A percentile compares a stretch with the other conserved stretches of the same genome.
phyloP scores from a whole-genome alignment of 2,888 invertebrate species.

The Spodoptera exigua region DNA sequence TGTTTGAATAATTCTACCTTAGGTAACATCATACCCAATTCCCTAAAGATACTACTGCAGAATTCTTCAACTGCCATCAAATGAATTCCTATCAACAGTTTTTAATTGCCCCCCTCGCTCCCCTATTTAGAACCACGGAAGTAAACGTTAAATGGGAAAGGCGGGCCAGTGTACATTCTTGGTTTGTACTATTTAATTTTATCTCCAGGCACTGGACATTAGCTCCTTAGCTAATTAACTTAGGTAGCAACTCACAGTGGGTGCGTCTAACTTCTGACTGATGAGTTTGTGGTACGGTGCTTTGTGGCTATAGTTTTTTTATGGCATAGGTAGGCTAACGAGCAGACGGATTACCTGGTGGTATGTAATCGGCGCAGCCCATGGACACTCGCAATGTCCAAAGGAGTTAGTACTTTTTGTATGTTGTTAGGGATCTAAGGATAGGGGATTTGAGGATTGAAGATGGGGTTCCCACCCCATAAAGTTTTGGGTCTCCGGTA shows the following conservation, averaged over 20 bases:
- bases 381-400: no score
- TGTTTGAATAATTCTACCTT: no score
- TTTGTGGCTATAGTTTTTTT: neutral
- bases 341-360: no score
- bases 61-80: neutral
- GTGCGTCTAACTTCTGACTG: constrained; percentile 50
- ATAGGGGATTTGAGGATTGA: no score
- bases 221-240: constrained; percentile 63
- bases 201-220: constrained; percentile 42
- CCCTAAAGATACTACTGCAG: no score
- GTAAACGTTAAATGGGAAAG: constrained; percentile 22
- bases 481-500: no score
- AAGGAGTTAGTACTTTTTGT: no score
- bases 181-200: constrained; percentile 55
- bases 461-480: no score
- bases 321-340: no score
- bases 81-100: neutral
- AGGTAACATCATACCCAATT: no score
- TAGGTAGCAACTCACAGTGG: constrained; percentile 50
- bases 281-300: constrained; percentile 46
- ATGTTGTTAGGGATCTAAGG: no score
- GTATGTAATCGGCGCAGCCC: no score
- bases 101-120: neutral
- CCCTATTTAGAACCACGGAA: constrained; percentile 10
- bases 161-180: constrained; percentile 42